phyloP scores from a whole-genome alignment of 1,140 invertebrate species.

The Ganaspis sp. region DNA sequence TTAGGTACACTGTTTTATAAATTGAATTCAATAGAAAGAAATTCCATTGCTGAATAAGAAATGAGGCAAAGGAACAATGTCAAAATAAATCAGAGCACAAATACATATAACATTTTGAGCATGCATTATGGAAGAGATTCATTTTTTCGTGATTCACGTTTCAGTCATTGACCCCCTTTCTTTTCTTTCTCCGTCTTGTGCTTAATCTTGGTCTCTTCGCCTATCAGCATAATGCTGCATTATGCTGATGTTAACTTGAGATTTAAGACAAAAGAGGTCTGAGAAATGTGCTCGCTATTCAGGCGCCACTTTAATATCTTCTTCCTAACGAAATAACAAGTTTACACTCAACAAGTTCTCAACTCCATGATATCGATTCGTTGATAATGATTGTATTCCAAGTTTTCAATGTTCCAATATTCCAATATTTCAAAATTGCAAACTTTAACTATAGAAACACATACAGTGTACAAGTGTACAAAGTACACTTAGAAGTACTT shows the following conservation, averaged over 20 bases:
- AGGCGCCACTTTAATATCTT: conserved; percentile 24
- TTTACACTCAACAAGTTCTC: neutral
- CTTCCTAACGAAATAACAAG: neutral
- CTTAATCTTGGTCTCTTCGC: conserved; percentile 18
- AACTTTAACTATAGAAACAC: too few species aligned
- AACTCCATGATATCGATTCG: neutral
- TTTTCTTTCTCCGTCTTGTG: conserved; percentile 1
- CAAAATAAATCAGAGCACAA: conserved; percentile 13
- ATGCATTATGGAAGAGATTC: conserved; percentile 21
- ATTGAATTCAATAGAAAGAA: neutral
- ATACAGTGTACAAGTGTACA: too few species aligned
- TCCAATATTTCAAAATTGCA: too few species aligned
- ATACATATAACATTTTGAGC: conserved; percentile 12
- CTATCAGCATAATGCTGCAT: conserved; percentile 26
- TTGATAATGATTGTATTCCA: too few species aligned
- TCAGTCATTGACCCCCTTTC: conserved; percentile 22
- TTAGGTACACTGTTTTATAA: neutral
- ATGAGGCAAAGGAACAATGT: neutral
- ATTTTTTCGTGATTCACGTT: conserved; percentile 15
- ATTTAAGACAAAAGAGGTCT: conserved; percentile 26
- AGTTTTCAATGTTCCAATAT: too few species aligned
- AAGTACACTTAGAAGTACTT: too few species aligned
- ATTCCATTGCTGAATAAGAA: neutral
- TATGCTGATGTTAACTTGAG: conserved; percentile 22
- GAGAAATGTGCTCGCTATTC: conserved; percentile 9